phyloP scores from a whole-genome alignment of 2,888 invertebrate species.

The Luperina nickerlii region DNA sequence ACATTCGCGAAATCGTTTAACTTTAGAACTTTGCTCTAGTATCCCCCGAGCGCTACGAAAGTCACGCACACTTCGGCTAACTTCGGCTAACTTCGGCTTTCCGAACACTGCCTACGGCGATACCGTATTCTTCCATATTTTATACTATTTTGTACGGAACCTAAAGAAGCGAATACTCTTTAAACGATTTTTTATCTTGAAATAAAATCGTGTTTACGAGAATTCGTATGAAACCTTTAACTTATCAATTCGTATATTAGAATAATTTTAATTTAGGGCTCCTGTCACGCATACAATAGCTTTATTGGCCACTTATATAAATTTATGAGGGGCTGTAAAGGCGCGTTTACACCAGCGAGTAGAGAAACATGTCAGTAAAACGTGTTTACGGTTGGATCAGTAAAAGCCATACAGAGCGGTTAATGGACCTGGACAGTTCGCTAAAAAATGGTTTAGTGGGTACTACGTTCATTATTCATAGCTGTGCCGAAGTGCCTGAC shows the following conservation, averaged over 20 bases:
- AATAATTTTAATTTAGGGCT: slow-evolving; percentile 50
- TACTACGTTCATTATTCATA: slow-evolving; percentile 35
- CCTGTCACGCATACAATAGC: slow-evolving; percentile 54
- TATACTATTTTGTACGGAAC: slow-evolving; percentile 16
- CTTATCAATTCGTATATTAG: slow-evolving; percentile 51
- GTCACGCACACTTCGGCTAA: slow-evolving; percentile 44
- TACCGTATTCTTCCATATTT: slow-evolving; percentile 27
- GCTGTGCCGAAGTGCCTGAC: slow-evolving; percentile 17
- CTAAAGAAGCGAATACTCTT: slow-evolving; percentile 8
- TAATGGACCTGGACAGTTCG: slow-evolving; percentile 32
- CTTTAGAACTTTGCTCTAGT: slow-evolving; percentile 34
- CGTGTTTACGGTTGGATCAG: slow-evolving; percentile 40
- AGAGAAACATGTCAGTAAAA: slow-evolving; percentile 27
- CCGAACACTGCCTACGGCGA: slow-evolving; percentile 41
- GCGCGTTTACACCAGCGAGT: slow-evolving; percentile 33
- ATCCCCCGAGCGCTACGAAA: slow-evolving; percentile 10
- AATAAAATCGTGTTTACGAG: slow-evolving; percentile 53
- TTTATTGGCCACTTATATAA: slow-evolving; percentile 55
- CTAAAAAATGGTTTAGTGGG: slow-evolving; percentile 35
- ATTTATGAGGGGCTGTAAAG: slow-evolving; percentile 48
- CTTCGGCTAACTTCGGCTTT: slow-evolving; percentile 39
- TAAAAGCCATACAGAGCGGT: slow-evolving; percentile 37
- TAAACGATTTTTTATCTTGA: slow-evolving; percentile 49
- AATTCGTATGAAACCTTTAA: slow-evolving; percentile 39
- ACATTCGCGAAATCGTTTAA: slow-evolving; percentile 44